Conservation (phyloP, 1,140 invertebrate genomes). For the Liolophura sinensis region DNA sequence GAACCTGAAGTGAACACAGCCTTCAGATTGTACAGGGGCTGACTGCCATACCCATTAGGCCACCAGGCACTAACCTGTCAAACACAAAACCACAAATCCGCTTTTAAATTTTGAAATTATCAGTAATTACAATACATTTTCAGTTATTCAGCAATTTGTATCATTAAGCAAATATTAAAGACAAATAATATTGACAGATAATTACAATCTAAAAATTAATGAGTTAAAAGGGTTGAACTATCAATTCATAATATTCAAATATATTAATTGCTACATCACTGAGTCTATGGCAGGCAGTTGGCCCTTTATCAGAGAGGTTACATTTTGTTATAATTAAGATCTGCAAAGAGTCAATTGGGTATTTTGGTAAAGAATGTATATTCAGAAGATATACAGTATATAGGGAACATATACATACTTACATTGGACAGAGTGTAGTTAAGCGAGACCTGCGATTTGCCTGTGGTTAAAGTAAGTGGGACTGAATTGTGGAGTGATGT, state of each 20-base stretch:
- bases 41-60: conserved; percentile 91
- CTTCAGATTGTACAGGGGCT: conserved; percentile 74
- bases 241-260: too few species aligned
- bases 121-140: too few species aligned
- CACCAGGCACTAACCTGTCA: conserved; percentile 71
- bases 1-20: conserved; percentile 58
- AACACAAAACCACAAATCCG: conserved; percentile 2
- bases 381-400: background rate
- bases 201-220: too few species aligned
- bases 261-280: too few species aligned
- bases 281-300: too few species aligned
- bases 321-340: too few species aligned
- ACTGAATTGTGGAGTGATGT: conserved; percentile 14
- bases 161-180: too few species aligned
- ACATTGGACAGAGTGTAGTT: conserved; percentile 22
- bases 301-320: too few species aligned
- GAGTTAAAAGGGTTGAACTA: too few species aligned
- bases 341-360: too few species aligned
- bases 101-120: background rate
- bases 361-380: background rate
- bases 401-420: background rate
- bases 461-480: conserved; percentile 11
- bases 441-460: conserved; percentile 5
- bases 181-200: too few species aligned
- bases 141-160: too few species aligned